These are phyloP conservation scores for Dasypolia templi DNA, from an alignment of 2,888 invertebrate species.

Conservation along the genomic window DNA sequence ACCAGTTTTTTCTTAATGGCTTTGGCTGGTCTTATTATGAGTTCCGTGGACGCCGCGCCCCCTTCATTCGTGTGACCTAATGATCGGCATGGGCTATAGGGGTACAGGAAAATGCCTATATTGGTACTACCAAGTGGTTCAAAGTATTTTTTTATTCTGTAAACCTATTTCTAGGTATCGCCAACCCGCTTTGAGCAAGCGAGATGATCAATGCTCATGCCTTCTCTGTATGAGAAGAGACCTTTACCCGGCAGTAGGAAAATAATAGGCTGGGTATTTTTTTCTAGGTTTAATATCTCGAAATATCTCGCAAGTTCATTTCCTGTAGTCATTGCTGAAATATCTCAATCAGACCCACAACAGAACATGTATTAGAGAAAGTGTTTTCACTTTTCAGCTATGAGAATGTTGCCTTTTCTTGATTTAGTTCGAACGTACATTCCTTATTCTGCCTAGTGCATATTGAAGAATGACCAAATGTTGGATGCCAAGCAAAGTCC, in stretches of 20 bases:
- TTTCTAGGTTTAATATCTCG: background rate
- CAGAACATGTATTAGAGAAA: background rate
- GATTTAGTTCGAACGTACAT: background rate
- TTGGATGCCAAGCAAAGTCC: background rate
- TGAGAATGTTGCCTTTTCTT: background rate
- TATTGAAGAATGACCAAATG: background rate
- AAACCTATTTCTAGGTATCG: background rate
- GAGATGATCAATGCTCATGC: background rate
- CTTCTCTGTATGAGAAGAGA: background rate
- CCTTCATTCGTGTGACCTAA: slow-evolving; percentile 20
- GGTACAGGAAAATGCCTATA: background rate
- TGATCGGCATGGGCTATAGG: slow-evolving; percentile 12
- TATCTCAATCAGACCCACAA: too few species aligned
- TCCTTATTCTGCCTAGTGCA: background rate
- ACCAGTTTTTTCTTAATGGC: slow-evolving; percentile 51
- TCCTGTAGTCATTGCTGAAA: background rate
- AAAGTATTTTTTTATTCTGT: background rate
- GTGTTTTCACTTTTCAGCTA: background rate
- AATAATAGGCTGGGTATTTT: too few species aligned
- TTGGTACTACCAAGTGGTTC: background rate
- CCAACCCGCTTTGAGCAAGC: background rate
- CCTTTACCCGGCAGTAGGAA: background rate
- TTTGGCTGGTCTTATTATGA: slow-evolving; percentile 42
- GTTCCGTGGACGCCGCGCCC: slow-evolving; percentile 1
- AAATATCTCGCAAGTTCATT: background rate